These are phyloP conservation scores for Mus spicilegus DNA, from an alignment of 2,113 vertebrate genomes.

Conservation along the genomic window DNA sequence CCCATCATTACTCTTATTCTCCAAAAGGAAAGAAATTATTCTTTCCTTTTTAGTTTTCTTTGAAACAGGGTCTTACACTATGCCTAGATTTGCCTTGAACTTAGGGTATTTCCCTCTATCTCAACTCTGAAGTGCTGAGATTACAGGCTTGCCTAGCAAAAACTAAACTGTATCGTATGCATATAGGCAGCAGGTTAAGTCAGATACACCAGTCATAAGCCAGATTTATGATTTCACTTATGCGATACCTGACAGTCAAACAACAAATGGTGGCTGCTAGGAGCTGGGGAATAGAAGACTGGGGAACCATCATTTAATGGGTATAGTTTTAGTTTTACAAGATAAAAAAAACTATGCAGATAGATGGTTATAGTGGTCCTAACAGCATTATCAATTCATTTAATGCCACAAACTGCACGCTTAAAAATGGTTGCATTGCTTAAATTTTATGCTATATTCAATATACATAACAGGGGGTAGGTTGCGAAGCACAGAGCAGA, in stretches of 20 bases:
- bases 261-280: neutral
- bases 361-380: neutral
- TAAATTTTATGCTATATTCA: neutral
- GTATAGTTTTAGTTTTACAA: neutral
- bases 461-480: neutral
- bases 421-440: neutral
- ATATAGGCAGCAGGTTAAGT: neutral
- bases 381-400: neutral
- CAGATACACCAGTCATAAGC: neutral
- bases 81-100: neutral
- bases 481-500: neutral
- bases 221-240: slow-evolving; percentile 6
- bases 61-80: neutral
- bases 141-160: neutral
- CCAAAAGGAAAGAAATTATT: neutral
- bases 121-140: neutral
- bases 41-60: neutral
- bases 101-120: neutral
- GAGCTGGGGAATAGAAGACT: neutral
- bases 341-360: neutral
- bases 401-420: neutral
- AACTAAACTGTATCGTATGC: neutral
- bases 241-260: neutral
- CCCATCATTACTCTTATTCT: neutral
- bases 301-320: neutral